Base-by-base conservation (phyloP, 2,113 vertebrate genomes). In the Blennius ocellaris region DNA sequence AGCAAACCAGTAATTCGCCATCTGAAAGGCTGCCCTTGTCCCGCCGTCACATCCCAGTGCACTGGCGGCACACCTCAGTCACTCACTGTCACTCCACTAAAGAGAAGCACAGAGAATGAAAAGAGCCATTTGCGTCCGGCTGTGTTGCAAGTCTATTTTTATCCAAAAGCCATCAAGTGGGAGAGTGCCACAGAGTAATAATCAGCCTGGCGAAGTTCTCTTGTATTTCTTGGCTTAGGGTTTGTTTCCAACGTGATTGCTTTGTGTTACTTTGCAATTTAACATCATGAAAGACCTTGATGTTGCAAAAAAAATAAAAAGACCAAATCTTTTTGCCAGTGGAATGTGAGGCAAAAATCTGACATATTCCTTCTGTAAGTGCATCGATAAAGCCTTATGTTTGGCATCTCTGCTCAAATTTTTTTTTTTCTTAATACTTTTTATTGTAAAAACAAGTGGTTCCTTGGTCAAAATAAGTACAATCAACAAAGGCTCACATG, bases 101-200 rank as follows among this genome's bases (percentile, higher is more conserved):
- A 76, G 50, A 73, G 17, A 5, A 77, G 9, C 54, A 67, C 85
- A 70, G 54, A 82, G 80, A 61, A 69, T 72, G 48, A 83, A 90
- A 63, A 66, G 79, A 85, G 45, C n/a, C 78, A 21, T 85, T 91
- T 88, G 37, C 21, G 87, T 75, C 76, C 49, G 44, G 78, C 81
- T 90, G 74, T 58, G 82, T 69, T 82, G 69, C 6, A 10, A 39
- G 69, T 81, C 70, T 93, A 82, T 93, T 92, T 92, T 82, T 92
- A 90, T 91, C 86, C 70, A 63, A 11, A 76, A 90, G 45, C 61
- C 73, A 90, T 79, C 73, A 86, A 79, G 48, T 82, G 45, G 36
- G 44, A 57, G 53, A 84, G 36, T 50, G 78, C 73, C 74, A 65
- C 55, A 55, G 67, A 88, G 73, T 78, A 45, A 78, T 80, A 87